Conservation (phyloP, 2,113 vertebrate species). For the Leptodactylus fuscus region DNA sequence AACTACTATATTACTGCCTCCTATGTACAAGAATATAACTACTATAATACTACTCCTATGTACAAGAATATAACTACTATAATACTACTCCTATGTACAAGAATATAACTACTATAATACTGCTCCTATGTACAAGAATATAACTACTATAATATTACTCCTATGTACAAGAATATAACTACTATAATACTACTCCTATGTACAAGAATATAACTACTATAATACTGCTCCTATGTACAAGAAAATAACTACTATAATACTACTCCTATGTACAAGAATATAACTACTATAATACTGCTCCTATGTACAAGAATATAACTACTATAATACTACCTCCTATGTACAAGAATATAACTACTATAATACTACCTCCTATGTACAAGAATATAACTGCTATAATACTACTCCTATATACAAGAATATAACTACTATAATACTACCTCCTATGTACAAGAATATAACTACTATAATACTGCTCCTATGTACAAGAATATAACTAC, state of each 20-base stretch:
- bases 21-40: not conserved
- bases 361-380: not conserved
- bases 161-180: not conserved
- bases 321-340: not conserved
- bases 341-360: not conserved
- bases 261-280: not conserved
- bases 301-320: not conserved
- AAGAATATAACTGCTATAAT: not conserved
- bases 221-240: not conserved
- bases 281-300: not conserved
- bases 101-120: constrained; percentile 1
- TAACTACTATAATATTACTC: not conserved
- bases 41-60: not conserved
- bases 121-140: not conserved
- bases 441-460: not conserved
- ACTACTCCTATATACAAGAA: not conserved
- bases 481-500: not conserved
- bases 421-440: constrained; percentile 2
- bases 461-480: not conserved
- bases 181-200: not conserved
- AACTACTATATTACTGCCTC: constrained; percentile 5
- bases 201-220: constrained; percentile 4
- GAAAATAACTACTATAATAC: not conserved
- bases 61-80: not conserved
- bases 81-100: not conserved